Evolutionary conservation across 2,113 vertebrate species (phyloP).

Genomic region (Aramus guarauna): DNA sequence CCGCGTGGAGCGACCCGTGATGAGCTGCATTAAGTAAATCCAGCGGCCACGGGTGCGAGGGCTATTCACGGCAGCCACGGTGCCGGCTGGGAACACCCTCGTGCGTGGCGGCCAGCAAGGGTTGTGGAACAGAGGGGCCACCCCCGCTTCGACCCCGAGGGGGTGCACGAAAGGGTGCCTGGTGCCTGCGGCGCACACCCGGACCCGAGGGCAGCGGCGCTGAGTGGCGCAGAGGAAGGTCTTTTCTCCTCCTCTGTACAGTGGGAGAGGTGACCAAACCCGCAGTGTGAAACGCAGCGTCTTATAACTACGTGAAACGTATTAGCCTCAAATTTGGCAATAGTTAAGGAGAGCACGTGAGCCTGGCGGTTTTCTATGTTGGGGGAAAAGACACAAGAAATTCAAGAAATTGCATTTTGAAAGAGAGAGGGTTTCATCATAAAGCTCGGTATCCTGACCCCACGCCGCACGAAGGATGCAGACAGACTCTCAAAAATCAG

Average conservation of each 20-base stretch:
- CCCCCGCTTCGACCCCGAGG: rapidly evolving
- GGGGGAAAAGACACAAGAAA: background rate
- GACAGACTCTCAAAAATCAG: background rate
- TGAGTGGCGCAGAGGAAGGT: background rate
- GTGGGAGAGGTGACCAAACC: background rate
- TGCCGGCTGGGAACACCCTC: background rate
- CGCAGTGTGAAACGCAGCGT: background rate
- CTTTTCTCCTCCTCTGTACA: background rate
- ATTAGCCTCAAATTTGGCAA: background rate
- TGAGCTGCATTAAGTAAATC: background rate
- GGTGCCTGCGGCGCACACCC: background rate
- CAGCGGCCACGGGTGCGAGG: background rate
- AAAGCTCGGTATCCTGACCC: background rate
- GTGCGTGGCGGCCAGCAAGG: background rate
- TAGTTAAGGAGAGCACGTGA: background rate
- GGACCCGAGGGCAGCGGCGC: background rate
- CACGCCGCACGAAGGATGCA: background rate
- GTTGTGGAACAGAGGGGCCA: background rate
- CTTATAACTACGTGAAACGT: background rate
- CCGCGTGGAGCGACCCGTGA: background rate
- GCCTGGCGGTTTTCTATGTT: background rate
- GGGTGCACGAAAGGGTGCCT: background rate
- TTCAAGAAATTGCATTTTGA: background rate
- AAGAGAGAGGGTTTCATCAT: background rate
- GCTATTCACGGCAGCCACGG: background rate